Evolutionary conservation across 2,113 vertebrate genomes (phyloP).

Genomic region (Pterocles burchelli): DNA sequence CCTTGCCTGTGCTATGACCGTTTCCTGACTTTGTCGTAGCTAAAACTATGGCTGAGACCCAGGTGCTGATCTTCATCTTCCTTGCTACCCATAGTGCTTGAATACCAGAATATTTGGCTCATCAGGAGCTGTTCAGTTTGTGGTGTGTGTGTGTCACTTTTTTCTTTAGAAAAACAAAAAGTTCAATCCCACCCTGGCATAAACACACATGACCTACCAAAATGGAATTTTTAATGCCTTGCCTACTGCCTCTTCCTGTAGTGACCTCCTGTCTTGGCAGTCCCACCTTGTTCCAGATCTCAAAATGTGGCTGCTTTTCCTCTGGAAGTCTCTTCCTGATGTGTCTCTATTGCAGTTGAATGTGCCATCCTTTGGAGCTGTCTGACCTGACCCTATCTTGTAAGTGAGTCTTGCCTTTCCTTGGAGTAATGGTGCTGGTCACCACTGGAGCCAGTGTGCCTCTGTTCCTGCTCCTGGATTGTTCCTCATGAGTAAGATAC

Average conservation of each 20-base stretch:
- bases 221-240: background rate
- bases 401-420: background rate
- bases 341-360: background rate
- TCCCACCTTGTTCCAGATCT: background rate
- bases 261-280: background rate
- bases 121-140: background rate
- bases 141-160: background rate
- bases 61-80: background rate
- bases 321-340: background rate
- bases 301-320: background rate
- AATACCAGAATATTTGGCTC: background rate
- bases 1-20: background rate
- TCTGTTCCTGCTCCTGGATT: background rate
- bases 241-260: background rate
- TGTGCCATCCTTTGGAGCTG: fast-evolving
- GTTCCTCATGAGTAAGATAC: background rate
- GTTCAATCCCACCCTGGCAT: background rate
- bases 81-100: background rate
- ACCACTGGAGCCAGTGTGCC: background rate
- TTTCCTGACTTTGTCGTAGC: background rate
- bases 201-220: background rate
- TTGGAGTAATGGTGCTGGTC: background rate
- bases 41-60: background rate
- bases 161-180: background rate
- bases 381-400: background rate